A percentile compares a stretch with the other conserved stretches of the same genome.
Conservation (phyloP, 2,113 vertebrate genomes). For the Psilopsiagon aurifrons region DNA sequence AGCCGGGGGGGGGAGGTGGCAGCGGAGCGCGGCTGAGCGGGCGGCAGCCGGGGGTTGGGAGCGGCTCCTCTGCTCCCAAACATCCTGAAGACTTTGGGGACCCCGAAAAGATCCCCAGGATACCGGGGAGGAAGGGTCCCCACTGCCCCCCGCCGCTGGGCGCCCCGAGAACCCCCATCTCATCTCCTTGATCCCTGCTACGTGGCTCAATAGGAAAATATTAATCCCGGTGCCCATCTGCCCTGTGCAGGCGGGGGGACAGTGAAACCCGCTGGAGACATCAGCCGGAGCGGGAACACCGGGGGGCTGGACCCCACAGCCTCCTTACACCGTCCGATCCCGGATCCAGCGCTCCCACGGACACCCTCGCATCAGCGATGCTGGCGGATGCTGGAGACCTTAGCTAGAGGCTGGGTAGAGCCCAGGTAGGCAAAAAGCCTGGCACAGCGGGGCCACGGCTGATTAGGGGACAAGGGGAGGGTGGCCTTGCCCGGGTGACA, state of each 20-base stretch:
- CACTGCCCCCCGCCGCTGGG: not conserved
- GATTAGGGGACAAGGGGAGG: not conserved
- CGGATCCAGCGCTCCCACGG: not conserved
- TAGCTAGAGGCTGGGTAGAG: not conserved
- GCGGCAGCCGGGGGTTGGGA: too few relatives aligned
- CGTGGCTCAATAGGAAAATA: not conserved
- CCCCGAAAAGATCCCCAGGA: not conserved
- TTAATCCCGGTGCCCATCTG: not conserved
- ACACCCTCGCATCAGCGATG: not conserved
- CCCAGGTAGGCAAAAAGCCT: not conserved
- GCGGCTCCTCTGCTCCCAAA: not conserved
- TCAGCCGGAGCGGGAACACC: accelerated
- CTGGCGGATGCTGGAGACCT: not conserved
- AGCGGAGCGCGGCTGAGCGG: too few relatives aligned
- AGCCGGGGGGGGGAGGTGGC: not conserved
- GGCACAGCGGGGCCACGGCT: not conserved
- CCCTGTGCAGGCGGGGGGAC: not conserved
- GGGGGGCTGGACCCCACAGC: not conserved
- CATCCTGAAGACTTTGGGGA: not conserved
- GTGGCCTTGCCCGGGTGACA: not conserved
- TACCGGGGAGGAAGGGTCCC: not conserved
- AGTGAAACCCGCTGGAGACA: not conserved
- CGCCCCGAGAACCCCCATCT: accelerated
- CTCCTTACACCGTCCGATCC: accelerated
- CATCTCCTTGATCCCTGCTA: too few relatives aligned